Conservation (phyloP, 1,140 invertebrate genomes). For the Micrasema longulum region DNA sequence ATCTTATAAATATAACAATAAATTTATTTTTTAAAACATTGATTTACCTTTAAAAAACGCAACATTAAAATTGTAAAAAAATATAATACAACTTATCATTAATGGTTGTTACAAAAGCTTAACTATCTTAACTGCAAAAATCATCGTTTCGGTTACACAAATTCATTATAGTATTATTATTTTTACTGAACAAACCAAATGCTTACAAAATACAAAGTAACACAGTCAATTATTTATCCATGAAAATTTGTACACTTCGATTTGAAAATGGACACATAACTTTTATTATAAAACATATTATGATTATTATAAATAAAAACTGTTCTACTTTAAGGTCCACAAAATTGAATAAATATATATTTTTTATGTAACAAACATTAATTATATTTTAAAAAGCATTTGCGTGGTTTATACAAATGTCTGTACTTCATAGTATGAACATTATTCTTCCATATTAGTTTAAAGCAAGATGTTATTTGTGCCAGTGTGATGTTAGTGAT, state of each 20-base stretch:
- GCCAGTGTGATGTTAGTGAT: constrained; percentile 46
- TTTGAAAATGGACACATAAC: constrained; percentile 21
- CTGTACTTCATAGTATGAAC: constrained; percentile 30
- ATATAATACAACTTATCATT: constrained; percentile 34
- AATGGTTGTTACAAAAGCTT: constrained; percentile 15
- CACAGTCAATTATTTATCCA: constrained; percentile 10
- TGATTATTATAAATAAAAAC: background rate
- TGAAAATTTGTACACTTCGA: constrained; percentile 27
- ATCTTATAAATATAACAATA: constrained; percentile 38
- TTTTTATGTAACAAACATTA: background rate
- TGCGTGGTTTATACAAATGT: background rate
- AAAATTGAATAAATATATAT: background rate
- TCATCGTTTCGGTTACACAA: background rate
- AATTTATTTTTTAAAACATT: constrained; percentile 25
- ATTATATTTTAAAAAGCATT: background rate
- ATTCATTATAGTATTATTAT: constrained; percentile 20
- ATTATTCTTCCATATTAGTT: constrained; percentile 45
- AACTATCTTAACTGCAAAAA: constrained; percentile 12
- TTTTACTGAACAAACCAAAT: constrained; percentile 13
- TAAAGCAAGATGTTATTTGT: constrained; percentile 45
- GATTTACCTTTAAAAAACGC: constrained; percentile 10
- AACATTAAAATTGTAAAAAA: constrained; percentile 28
- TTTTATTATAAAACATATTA: background rate
- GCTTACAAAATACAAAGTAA: constrained; percentile 8
- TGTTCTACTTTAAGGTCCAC: background rate